Evolutionary conservation across 2,888 invertebrate species (phyloP).

Genomic region (Eustalomyia histrio): DNA sequence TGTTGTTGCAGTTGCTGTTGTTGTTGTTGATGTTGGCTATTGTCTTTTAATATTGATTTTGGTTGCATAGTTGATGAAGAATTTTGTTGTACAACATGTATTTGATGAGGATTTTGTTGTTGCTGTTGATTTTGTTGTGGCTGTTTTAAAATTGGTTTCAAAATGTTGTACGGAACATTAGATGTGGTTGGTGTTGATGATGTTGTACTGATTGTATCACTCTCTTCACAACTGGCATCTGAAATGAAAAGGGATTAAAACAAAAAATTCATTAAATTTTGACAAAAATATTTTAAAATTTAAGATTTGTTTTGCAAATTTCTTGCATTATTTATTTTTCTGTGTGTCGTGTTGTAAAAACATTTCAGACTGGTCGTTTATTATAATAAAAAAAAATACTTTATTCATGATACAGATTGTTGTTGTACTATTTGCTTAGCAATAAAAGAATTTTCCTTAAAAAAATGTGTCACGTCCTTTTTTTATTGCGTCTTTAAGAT

Average conservation of each 20-base stretch:
- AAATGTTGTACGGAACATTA: slow-evolving; percentile 68
- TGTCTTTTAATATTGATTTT: slow-evolving; percentile 63
- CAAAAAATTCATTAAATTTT: not conserved
- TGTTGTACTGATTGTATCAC: slow-evolving; percentile 73
- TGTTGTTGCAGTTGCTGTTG: slow-evolving; percentile 66
- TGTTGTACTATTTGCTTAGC: not conserved
- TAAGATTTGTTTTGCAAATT: too few relatives aligned
- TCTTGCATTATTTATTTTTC: not conserved
- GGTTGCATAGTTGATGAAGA: slow-evolving; percentile 60
- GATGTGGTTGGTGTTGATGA: slow-evolving; percentile 73
- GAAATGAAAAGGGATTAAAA: not conserved
- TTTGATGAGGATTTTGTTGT: slow-evolving; percentile 64
- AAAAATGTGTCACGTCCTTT: slow-evolving; percentile 17
- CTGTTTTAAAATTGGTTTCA: slow-evolving; percentile 74
- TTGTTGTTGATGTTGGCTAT: slow-evolving; percentile 64
- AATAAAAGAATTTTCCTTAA: not conserved
- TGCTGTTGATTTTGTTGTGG: slow-evolving; percentile 68
- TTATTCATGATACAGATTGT: not conserved
- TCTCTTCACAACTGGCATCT: slow-evolving; percentile 76
- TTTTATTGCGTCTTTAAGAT: slow-evolving; percentile 27
- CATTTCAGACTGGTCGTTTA: too few relatives aligned
- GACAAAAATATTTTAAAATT: not conserved
- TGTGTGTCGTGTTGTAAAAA: not conserved
- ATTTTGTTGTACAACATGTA: slow-evolving; percentile 63
- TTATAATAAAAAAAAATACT: too few relatives aligned